Evolutionary conservation across 2,888 invertebrate genomes (phyloP).

Genomic region (Hyppa rectilinea): DNA sequence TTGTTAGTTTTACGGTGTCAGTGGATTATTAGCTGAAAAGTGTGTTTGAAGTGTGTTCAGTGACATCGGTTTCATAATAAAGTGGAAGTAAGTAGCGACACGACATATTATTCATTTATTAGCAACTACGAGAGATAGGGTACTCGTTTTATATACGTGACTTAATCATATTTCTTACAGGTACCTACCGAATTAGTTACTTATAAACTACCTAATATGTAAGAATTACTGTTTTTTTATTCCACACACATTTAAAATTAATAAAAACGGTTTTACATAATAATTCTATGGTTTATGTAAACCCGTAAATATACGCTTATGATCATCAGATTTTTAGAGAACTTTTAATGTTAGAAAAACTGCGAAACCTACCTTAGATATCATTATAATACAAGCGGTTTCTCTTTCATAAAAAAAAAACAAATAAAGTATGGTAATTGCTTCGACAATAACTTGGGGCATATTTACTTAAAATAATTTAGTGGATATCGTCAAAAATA

Average conservation of each 20-base stretch:
- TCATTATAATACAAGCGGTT: background rate
- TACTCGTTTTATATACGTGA: background rate
- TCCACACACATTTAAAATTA: background rate
- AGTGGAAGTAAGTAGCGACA: constrained; percentile 29
- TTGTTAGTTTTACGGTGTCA: constrained; percentile 4
- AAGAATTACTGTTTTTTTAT: background rate
- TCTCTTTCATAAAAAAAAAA: background rate
- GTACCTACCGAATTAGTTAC: background rate
- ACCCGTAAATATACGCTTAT: background rate
- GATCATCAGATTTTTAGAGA: background rate
- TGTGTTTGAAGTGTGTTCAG: constrained; percentile 24
- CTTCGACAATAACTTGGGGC: no score
- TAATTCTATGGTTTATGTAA: background rate
- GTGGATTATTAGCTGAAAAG: constrained; percentile 8
- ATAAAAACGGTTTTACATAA: background rate
- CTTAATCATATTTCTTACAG: background rate
- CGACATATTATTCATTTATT: background rate
- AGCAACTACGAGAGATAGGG: background rate
- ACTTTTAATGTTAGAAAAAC: background rate
- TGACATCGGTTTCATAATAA: background rate
- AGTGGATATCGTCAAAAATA: background rate
- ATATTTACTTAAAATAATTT: background rate
- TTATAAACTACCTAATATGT: no score
- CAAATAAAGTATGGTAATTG: background rate
- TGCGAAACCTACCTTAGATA: background rate